These are phyloP conservation scores for Graphium colonna DNA, from an alignment of 2,888 invertebrate genomes.

Conservation along the genomic window DNA sequence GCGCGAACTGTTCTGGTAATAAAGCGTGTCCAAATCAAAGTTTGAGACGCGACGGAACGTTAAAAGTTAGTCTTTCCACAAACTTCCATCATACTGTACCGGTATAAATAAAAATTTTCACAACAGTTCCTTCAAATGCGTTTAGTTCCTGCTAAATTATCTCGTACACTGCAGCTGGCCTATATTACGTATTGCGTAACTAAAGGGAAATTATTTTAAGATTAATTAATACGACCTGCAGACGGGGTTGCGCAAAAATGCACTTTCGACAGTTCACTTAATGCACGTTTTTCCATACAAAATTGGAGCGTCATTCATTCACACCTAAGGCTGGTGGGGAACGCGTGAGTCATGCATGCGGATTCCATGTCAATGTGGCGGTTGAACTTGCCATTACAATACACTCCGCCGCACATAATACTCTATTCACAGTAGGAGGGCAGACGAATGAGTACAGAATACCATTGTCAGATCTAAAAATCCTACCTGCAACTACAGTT, in stretches of 20 bases:
- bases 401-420: conserved; percentile 46
- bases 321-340: neutral
- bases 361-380: conserved; percentile 46
- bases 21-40: neutral
- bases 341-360: conserved; percentile 44
- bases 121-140: neutral
- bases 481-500: no score
- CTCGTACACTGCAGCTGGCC: no score
- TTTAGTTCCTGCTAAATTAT: no score
- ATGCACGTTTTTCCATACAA: neutral
- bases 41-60: neutral
- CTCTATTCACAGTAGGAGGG: neutral
- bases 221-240: neutral
- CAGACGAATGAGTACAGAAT: no score
- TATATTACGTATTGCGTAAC: neutral
- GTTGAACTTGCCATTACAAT: conserved; percentile 51
- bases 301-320: neutral
- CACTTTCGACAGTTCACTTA: neutral
- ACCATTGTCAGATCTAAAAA: no score
- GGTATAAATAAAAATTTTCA: neutral
- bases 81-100: neutral
- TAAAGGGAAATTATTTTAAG: neutral
- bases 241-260: neutral
- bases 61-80: neutral
- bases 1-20: neutral